These are phyloP conservation scores for Stigmatopora nigra DNA, from an alignment of 2,113 vertebrate species.

Conservation along the genomic window DNA sequence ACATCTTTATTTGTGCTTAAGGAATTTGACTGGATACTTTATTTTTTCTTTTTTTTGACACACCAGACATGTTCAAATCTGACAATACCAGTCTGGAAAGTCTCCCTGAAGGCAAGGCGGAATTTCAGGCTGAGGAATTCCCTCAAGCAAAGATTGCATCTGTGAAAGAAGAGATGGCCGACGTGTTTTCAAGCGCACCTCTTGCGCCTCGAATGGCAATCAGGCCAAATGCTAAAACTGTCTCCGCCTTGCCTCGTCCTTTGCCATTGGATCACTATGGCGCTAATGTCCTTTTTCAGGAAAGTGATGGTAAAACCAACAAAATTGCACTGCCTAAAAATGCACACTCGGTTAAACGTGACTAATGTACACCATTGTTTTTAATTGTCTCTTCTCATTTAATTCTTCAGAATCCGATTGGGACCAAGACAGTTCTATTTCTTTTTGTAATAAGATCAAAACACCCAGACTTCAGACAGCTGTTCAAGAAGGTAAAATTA, in stretches of 20 bases:
- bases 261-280: slow-evolving; percentile 17
- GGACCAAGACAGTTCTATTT: slow-evolving; percentile 49
- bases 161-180: slow-evolving; percentile 23
- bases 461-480: slow-evolving; percentile 17
- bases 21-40: not conserved
- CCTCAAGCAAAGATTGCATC: slow-evolving; percentile 13
- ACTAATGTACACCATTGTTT: not conserved
- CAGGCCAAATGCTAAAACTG: slow-evolving; percentile 18
- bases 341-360: not conserved
- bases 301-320: slow-evolving; percentile 25
- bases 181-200: slow-evolving; percentile 2
- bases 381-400: not conserved
- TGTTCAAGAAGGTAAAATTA: slow-evolving; percentile 28
- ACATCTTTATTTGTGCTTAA: too few species aligned
- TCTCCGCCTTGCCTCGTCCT: slow-evolving; percentile 33
- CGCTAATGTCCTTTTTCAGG: slow-evolving; percentile 34
- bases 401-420: slow-evolving; percentile 58
- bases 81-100: slow-evolving; percentile 60
- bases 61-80: slow-evolving; percentile 68
- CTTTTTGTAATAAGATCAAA: slow-evolving; percentile 25
- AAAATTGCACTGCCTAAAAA: not conserved
- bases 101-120: slow-evolving; percentile 33
- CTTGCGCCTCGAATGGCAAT: slow-evolving; percentile 20
- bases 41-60: slow-evolving; percentile 52
- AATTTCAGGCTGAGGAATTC: slow-evolving; percentile 41